Conservation (phyloP, 2,113 vertebrate species). For the Poeciliopsis turrubarensis region DNA sequence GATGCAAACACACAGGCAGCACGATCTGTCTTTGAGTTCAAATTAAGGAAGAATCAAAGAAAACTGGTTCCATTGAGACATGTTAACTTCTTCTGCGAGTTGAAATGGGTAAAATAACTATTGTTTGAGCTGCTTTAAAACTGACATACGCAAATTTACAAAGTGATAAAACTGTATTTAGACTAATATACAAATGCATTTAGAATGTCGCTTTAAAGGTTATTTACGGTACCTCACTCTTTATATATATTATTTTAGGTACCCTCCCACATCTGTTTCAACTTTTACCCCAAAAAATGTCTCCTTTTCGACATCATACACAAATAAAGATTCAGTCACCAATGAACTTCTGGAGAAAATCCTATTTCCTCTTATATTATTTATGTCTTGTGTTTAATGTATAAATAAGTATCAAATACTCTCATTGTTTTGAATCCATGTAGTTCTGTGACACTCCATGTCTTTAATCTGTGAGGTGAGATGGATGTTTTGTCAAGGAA, state of each 20-base stretch:
- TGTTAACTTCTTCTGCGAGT: constrained; percentile 64
- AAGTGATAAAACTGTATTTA: constrained; percentile 48
- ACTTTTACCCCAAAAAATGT: neutral
- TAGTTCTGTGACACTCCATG: too few species aligned
- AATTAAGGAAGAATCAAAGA: constrained; percentile 70
- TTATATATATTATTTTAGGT: too few species aligned
- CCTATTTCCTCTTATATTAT: constrained; percentile 44
- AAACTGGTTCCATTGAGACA: constrained; percentile 71
- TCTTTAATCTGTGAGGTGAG: neutral
- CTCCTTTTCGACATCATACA: neutral
- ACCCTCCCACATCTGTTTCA: too few species aligned
- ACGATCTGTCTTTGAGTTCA: constrained; percentile 67
- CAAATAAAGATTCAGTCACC: neutral
- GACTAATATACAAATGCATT: constrained; percentile 49
- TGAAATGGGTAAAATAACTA: constrained; percentile 59
- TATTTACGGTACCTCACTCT: constrained; percentile 37
- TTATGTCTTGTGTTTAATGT: constrained; percentile 65
- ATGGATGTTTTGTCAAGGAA: neutral
- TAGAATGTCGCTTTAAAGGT: constrained; percentile 46
- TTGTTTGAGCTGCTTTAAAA: constrained; percentile 61
- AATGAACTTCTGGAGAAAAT: neutral
- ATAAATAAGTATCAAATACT: neutral
- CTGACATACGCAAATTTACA: constrained; percentile 63
- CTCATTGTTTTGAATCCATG: neutral
- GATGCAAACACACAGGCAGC: constrained; percentile 63